phyloP scores from a whole-genome alignment of 2,888 invertebrate species.

The Epistrophe grossulariae region DNA sequence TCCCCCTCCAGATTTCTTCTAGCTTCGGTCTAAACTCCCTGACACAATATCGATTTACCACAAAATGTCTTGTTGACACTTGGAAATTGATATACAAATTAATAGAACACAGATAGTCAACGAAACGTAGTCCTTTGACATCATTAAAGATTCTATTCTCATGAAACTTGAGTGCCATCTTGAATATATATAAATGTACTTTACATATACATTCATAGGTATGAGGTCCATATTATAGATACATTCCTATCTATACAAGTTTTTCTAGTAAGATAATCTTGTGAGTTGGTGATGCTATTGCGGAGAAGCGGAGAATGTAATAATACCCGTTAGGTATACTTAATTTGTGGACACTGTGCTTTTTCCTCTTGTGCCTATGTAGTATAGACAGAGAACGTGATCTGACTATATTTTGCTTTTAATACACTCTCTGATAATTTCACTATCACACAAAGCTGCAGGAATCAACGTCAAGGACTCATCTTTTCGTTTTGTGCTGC shows the following conservation, averaged over 20 bases:
- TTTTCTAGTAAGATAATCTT: not conserved
- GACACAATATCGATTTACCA: not conserved
- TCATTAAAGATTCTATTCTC: not conserved
- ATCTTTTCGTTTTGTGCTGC: not conserved
- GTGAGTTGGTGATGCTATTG: not conserved
- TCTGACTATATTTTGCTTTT: not conserved
- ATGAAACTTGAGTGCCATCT: not conserved
- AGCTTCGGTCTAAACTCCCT: not conserved
- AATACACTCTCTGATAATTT: not conserved
- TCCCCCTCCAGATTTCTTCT: too few relatives aligned
- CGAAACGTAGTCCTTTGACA: not conserved
- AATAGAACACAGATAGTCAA: not conserved
- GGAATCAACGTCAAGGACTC: not conserved
- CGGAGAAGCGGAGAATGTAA: not conserved
- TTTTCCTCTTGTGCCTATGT: not conserved
- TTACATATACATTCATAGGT: too few relatives aligned
- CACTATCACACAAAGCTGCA: not conserved
- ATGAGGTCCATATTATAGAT: too few relatives aligned
- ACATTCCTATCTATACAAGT: not conserved
- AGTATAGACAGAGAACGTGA: constrained; percentile 17
- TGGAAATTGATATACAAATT: not conserved
- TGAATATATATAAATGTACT: not conserved
- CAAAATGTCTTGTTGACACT: not conserved
- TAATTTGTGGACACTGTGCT: constrained; percentile 4
- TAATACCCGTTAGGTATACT: constrained; percentile 1